Evolutionary conservation across 2,888 invertebrate genomes (phyloP), one percentile per base, ranked within the genome.

Genomic region (Tenthredo mesomela): DNA sequence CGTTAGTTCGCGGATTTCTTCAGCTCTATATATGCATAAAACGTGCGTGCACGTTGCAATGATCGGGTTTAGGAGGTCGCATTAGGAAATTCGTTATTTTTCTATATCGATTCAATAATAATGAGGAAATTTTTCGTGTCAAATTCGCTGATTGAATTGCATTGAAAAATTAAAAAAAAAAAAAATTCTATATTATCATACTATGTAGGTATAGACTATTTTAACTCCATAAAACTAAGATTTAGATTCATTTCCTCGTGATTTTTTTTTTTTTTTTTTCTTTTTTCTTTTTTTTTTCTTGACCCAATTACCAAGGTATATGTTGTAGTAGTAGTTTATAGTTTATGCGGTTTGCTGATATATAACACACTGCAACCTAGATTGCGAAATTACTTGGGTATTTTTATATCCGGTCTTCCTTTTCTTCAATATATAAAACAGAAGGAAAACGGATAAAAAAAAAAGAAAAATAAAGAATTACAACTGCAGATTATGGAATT

Each of bases 1-100:
- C 78, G 78, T 78, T 50, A 50, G 40, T 77, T 43, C 43, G 18
- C 70, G 75, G 47, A 75, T 75, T 75, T 75, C 47, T 47, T 10
- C 21, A 58, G 21, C 9, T 58, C n/a, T 58, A 25, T 58, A n/a
- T 58, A 58, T 58, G n/a, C n/a, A 21, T 61, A 1, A 5, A 61
- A n/a, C 10, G 1, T n/a, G 54, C 54, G 6, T 54, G 54, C n/a
- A 54, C n/a, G n/a, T 54, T 54, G 2, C n/a, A n/a, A 54, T 54
- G 6, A 54, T 54, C 54, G 47, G 47, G 3, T 12, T 47, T 4
- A 12, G 3, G 47, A n/a, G n/a, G n/a, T n/a, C n/a, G 12, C 12
- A 47, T 47, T 12, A 12, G 12, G 15, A 15, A 47, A 15, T 15
- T 47, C 47, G 15, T 47, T 47, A 3, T 47, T 47, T 47, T 47